phyloP scores from a whole-genome alignment of 2,888 invertebrate genomes.

The Tenthredo livida region DNA sequence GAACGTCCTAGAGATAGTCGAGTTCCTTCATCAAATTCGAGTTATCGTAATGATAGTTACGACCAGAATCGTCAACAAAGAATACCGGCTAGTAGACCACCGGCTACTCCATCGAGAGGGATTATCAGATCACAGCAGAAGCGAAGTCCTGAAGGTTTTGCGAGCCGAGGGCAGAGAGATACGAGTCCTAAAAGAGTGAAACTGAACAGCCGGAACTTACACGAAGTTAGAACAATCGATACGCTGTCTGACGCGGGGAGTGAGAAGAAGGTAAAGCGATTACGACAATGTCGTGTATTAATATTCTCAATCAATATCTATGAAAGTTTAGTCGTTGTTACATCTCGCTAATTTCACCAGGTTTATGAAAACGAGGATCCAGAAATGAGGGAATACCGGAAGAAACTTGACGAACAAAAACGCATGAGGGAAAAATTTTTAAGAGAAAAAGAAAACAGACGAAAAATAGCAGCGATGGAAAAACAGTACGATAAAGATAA shows the following conservation, averaged over 20 bases:
- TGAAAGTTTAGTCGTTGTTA: neutral
- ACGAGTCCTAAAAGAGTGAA: conserved; percentile 69
- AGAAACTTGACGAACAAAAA: conserved; percentile 79
- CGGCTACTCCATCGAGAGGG: conserved; percentile 54
- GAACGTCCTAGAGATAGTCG: conserved; percentile 66
- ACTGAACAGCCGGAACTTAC: conserved; percentile 67
- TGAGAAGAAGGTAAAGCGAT: conserved; percentile 66
- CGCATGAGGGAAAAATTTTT: conserved; percentile 77
- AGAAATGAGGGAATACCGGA: conserved; percentile 77
- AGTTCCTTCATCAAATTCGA: conserved; percentile 60
- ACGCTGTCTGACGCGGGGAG: conserved; percentile 59
- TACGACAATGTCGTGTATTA: neutral
- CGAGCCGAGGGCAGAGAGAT: conserved; percentile 65
- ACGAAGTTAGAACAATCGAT: conserved; percentile 71
- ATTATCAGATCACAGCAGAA: conserved; percentile 60
- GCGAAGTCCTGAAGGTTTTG: conserved; percentile 60
- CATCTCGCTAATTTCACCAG: conserved; percentile 52
- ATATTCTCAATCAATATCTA: neutral
- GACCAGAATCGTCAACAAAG: conserved; percentile 66
- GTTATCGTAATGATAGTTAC: conserved; percentile 65
- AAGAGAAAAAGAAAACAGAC: conserved; percentile 77
- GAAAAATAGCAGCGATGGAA: conserved; percentile 76
- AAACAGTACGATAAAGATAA: conserved; percentile 69
- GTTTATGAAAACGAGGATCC: conserved; percentile 74
- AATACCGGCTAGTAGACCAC: conserved; percentile 60